Percentiles rank a stretch among this genome's conserved stretches.
Evolutionary conservation across 2,888 invertebrate species (phyloP).

Genomic region (Torymus auratus): DNA sequence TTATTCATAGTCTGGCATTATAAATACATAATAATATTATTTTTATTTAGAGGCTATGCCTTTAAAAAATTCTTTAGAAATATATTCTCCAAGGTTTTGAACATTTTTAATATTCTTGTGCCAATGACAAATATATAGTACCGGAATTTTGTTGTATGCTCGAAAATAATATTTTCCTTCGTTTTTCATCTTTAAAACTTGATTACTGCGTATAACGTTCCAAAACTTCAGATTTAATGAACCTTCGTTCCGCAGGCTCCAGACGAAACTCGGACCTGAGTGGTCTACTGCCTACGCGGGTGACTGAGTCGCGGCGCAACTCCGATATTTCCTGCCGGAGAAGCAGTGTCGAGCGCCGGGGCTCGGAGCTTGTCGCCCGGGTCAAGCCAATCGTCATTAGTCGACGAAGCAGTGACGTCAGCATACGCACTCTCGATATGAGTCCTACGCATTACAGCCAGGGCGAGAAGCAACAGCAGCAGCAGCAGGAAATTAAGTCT

Average conservation of each 20-base stretch:
- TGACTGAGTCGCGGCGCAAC: conserved; percentile 69
- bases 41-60: too few relatives aligned
- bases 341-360: conserved; percentile 31
- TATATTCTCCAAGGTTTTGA: too few relatives aligned
- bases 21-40: too few relatives aligned
- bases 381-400: conserved; percentile 50
- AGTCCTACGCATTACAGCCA: conserved; percentile 69
- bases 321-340: conserved; percentile 69
- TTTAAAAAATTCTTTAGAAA: too few relatives aligned
- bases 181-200: too few relatives aligned
- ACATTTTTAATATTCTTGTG: too few relatives aligned
- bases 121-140: too few relatives aligned
- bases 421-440: conserved; percentile 69
- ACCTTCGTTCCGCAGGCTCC: conserved; percentile 63
- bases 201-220: too few relatives aligned
- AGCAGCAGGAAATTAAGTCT: conserved; percentile 61
- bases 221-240: too few relatives aligned
- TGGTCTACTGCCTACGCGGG: conserved; percentile 62
- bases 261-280: conserved; percentile 72
- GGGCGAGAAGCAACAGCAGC: conserved; percentile 62
- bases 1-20: too few relatives aligned
- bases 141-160: too few relatives aligned
- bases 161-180: too few relatives aligned
- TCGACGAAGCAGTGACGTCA: conserved; percentile 72
- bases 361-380: conserved; percentile 26